phyloP scores from a whole-genome alignment of 30 jellyfish, hydroid and myxozoan genomes.

The Aurelia coerulea region DNA sequence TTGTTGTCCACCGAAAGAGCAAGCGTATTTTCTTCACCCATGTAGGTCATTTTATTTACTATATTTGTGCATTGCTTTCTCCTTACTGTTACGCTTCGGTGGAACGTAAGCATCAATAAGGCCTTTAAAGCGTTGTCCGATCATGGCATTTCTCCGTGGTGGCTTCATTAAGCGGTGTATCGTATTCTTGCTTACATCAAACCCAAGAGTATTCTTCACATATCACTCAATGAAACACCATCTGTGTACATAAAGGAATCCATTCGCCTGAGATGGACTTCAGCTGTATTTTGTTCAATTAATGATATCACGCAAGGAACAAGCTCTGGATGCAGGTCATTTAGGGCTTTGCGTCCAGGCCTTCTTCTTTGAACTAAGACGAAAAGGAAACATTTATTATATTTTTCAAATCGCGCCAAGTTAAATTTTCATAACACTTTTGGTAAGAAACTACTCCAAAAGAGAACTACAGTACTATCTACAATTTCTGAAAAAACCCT shows the following conservation, averaged over 20 bases:
- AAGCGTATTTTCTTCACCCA: no score
- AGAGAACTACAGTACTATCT: no score
- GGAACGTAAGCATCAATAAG: not conserved
- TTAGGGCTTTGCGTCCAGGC: not conserved
- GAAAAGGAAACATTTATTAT: no score
- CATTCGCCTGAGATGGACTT: constrained; percentile 4
- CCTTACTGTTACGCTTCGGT: constrained; percentile 6
- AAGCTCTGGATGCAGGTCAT: constrained; percentile 14
- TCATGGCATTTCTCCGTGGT: constrained; percentile 2
- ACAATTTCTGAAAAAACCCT: no score
- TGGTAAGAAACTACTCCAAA: no score
- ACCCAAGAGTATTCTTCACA: constrained; percentile 7
- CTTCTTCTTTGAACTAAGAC: not conserved
- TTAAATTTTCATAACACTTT: no score
- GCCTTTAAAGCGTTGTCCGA: constrained; percentile 9
- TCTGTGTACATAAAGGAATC: constrained; percentile 9
- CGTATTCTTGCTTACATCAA: not conserved
- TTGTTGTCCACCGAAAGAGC: no score
- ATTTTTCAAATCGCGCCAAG: no score
- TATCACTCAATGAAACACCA: constrained; percentile 22
- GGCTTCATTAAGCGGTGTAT: constrained; percentile 19
- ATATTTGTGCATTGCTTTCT: constrained; percentile 7
- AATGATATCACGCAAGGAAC: not conserved
- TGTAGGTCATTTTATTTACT: no score
- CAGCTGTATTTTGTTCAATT: constrained; percentile 25